phyloP scores from a whole-genome alignment of 2,797 vertebrate species.

The Myiothlypis coronata region DNA sequence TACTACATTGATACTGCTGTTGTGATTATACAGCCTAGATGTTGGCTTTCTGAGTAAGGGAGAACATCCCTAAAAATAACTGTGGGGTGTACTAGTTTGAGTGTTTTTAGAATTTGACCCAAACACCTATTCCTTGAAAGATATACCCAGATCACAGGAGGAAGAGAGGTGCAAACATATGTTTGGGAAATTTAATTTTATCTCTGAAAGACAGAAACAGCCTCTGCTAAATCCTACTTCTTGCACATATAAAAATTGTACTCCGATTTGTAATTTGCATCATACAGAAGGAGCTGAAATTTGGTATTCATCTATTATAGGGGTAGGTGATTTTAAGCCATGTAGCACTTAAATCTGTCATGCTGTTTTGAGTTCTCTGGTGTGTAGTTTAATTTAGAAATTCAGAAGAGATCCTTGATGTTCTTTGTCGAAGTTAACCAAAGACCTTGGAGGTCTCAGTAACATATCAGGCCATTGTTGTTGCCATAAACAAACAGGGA shows the following conservation, averaged over 20 bases:
- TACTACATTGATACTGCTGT: not conserved
- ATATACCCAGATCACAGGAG: not conserved
- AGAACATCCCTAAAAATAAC: not conserved
- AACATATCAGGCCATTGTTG: not conserved
- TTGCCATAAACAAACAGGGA: not conserved
- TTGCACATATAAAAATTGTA: accelerated
- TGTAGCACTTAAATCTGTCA: not conserved
- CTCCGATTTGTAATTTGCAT: not conserved
- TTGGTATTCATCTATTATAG: not conserved
- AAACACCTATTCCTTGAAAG: not conserved
- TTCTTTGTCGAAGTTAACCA: not conserved
- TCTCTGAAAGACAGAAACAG: not conserved
- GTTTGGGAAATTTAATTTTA: not conserved
- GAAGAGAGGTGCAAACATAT: not conserved
- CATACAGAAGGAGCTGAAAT: not conserved
- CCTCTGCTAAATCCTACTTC: not conserved
- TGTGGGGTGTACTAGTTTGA: not conserved
- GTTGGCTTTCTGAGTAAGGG: not conserved
- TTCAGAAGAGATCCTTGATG: not conserved
- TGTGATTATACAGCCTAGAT: not conserved
- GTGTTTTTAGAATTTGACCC: not conserved
- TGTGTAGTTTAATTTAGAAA: not conserved
- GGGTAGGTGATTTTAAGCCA: not conserved
- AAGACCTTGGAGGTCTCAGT: not conserved
- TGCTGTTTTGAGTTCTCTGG: not conserved